phyloP scores from a whole-genome alignment of 2,888 invertebrate genomes.

The Linnaemya tessellans region DNA sequence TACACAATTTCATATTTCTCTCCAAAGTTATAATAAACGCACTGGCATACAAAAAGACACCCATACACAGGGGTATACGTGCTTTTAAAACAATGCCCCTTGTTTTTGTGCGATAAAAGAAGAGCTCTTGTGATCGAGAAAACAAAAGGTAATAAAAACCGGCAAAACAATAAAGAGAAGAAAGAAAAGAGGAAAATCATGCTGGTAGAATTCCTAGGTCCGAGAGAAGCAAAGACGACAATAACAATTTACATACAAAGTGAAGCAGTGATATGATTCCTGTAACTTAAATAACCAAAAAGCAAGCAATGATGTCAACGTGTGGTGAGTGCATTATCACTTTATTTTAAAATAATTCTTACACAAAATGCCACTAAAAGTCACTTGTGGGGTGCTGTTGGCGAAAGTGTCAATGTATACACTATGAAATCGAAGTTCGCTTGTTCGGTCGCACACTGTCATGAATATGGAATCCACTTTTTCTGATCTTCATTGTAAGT shows the following conservation, averaged over 20 bases:
- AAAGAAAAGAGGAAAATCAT: constrained; percentile 27
- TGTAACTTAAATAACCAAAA: not conserved
- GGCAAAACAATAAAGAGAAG: constrained; percentile 37
- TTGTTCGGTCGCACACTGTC: too few species aligned
- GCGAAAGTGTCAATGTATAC: too few species aligned
- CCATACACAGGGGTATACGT: constrained; percentile 44
- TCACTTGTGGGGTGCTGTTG: too few species aligned
- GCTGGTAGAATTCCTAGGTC: not conserved
- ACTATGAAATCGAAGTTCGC: too few species aligned
- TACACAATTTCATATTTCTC: not conserved
- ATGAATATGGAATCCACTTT: too few species aligned
- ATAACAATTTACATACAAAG: constrained; percentile 5
- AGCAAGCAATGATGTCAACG: not conserved
- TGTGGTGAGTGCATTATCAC: not conserved
- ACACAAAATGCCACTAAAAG: too few species aligned
- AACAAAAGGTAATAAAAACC: constrained; percentile 42
- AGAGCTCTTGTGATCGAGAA: constrained; percentile 57
- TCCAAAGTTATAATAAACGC: constrained; percentile 1
- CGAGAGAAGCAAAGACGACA: constrained; percentile 10
- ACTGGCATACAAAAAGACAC: constrained; percentile 13
- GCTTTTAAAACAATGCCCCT: constrained; percentile 49
- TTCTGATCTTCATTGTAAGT: too few species aligned
- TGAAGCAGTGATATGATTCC: constrained; percentile 5
- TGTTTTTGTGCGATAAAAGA: constrained; percentile 54
- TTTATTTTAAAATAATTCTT: not conserved